phyloP scores from a whole-genome alignment of 2,888 invertebrate genomes.

The Camptogramma bilineatum region DNA sequence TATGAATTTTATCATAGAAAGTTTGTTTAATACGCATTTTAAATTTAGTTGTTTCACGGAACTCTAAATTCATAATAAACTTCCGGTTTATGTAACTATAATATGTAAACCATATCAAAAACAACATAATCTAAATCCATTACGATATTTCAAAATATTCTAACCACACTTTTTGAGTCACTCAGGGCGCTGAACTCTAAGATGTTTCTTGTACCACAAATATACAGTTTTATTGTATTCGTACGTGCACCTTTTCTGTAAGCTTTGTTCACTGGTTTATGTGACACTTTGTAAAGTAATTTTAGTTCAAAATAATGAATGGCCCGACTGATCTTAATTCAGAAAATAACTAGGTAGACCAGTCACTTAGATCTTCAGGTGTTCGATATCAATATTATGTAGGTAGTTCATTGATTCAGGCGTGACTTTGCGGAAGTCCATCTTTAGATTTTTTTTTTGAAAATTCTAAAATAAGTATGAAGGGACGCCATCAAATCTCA shows the following conservation, averaged over 20 bases:
- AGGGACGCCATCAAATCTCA: too few species aligned
- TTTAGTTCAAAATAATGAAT: not conserved
- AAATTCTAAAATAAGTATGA: too few species aligned
- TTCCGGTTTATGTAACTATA: not conserved
- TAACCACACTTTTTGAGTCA: slow-evolving; percentile 3
- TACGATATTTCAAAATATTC: not conserved
- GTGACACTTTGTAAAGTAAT: not conserved
- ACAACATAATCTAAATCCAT: not conserved
- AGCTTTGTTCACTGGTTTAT: not conserved
- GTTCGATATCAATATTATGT: too few species aligned
- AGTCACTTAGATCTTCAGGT: too few species aligned
- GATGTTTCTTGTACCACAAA: not conserved
- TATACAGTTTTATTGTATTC: not conserved
- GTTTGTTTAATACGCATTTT: not conserved
- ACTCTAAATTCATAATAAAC: not conserved
- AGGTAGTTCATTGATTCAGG: too few species aligned
- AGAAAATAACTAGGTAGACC: too few species aligned
- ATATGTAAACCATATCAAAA: not conserved
- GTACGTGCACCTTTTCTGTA: not conserved
- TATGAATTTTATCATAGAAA: not conserved
- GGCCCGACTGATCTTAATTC: too few species aligned
- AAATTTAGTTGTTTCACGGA: not conserved
- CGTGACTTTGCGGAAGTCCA: too few species aligned
- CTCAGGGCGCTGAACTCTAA: slow-evolving; percentile 9
- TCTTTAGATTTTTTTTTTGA: too few species aligned